These are phyloP conservation scores for Oplegnathus fasciatus DNA, from an alignment of 2,113 vertebrate genomes.

Conservation along the genomic window DNA sequence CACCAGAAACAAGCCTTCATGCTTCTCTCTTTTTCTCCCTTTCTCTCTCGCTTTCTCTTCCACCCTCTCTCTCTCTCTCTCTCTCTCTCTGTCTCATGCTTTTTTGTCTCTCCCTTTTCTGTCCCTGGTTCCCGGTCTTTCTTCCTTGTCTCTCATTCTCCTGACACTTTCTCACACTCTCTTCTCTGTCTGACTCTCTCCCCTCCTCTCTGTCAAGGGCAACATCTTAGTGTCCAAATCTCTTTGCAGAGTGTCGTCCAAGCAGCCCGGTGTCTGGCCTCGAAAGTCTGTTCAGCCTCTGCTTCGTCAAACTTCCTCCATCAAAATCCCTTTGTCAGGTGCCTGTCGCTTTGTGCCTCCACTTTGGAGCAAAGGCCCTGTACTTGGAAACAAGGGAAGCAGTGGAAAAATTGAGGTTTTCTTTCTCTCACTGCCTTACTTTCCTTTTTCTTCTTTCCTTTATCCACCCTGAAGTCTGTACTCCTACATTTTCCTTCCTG, in stretches of 20 bases:
- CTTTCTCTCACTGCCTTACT: slow-evolving; percentile 16
- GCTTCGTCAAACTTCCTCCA: slow-evolving; percentile 42
- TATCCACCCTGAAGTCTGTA: slow-evolving; percentile 34
- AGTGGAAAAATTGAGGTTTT: slow-evolving; percentile 30
- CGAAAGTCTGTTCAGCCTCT: slow-evolving; percentile 47
- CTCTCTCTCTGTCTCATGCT: slow-evolving; percentile 62
- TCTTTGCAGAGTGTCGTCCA: slow-evolving; percentile 58
- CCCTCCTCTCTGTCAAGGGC: slow-evolving; percentile 55
- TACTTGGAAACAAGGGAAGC: slow-evolving; percentile 28
- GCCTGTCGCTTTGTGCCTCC: slow-evolving; percentile 34
- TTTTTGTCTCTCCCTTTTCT: slow-evolving; percentile 60
- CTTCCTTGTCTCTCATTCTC: slow-evolving; percentile 63
- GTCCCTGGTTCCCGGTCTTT: slow-evolving; percentile 59
- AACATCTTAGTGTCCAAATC: slow-evolving; percentile 67
- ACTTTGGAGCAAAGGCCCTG: slow-evolving; percentile 27
- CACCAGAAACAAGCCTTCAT: slow-evolving; percentile 85
- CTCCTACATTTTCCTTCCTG: slow-evolving; percentile 55
- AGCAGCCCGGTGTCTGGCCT: slow-evolving; percentile 52
- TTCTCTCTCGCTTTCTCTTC: slow-evolving; percentile 53
- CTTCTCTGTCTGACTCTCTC: slow-evolving; percentile 54
- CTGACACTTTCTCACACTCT: slow-evolving; percentile 64
- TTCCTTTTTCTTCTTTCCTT: slow-evolving; percentile 21
- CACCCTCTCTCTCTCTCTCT: slow-evolving; percentile 58
- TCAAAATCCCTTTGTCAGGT: slow-evolving; percentile 60
- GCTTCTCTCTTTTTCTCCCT: slow-evolving; percentile 71